phyloP scores from a whole-genome alignment of 1,140 invertebrate species.

The Zaprionus tsacasi region DNA sequence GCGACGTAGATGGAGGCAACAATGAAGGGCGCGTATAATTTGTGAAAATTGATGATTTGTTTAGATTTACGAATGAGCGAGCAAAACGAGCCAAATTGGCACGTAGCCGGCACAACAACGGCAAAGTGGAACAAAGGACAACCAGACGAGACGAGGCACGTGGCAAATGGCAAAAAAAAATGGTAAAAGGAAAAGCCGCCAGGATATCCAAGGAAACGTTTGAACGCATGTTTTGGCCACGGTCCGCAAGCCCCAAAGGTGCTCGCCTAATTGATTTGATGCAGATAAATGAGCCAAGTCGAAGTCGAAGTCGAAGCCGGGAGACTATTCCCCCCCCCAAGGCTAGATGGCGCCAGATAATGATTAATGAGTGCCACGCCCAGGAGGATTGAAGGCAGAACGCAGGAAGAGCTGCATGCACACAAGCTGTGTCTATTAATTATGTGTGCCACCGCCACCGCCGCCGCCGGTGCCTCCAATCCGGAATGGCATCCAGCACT shows the following conservation, averaged over 20 bases:
- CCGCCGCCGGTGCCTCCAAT: too few species aligned
- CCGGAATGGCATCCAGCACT: not conserved
- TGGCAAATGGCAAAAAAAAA: not conserved
- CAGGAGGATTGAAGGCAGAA: not conserved
- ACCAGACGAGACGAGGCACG: not conserved
- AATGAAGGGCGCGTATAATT: constrained; percentile 68
- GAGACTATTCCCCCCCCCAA: constrained; percentile 2
- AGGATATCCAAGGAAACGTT: constrained; percentile 29
- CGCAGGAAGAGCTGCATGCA: not conserved
- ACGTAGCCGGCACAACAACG: constrained; percentile 60
- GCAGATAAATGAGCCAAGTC: constrained; percentile 74
- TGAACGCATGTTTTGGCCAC: constrained; percentile 15
- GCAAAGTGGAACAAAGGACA: constrained; percentile 2
- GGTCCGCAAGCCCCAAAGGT: constrained; percentile 60
- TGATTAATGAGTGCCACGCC: constrained; percentile 62
- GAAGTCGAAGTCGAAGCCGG: constrained; percentile 39
- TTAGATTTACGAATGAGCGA: constrained; percentile 82
- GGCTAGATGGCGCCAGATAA: constrained; percentile 59
- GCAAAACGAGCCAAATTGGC: constrained; percentile 81
- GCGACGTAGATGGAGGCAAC: constrained; percentile 3
- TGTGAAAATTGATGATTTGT: constrained; percentile 83
- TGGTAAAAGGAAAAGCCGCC: constrained; percentile 36
- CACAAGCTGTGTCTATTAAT: constrained; percentile 27
- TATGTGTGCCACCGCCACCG: too few species aligned
- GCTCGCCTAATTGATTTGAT: constrained; percentile 77